Percentiles rank a stretch among this genome's conserved stretches.
These are phyloP conservation scores for Remorina albescens DNA, from an alignment of 2,797 vertebrate genomes.

Conservation along the genomic window DNA sequence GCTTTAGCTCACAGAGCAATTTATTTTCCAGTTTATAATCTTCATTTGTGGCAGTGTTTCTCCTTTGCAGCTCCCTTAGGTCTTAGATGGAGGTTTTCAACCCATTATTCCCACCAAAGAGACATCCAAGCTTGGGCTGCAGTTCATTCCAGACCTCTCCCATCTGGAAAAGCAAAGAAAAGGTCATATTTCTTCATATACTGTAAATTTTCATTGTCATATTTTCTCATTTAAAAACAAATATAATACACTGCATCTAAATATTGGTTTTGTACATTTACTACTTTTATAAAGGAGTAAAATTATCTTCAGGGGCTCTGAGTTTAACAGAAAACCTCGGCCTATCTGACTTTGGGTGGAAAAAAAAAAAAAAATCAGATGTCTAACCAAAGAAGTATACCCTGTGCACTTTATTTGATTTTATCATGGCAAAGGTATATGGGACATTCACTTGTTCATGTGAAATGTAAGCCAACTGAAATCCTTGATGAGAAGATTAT, in stretches of 20 bases:
- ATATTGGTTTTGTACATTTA: neutral
- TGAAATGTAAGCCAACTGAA: slow-evolving; percentile 28
- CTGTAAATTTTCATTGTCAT: neutral
- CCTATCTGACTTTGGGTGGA: neutral
- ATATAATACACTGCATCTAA: neutral
- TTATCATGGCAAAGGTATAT: neutral
- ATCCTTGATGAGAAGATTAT: slow-evolving; percentile 30
- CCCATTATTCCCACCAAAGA: slow-evolving; percentile 87
- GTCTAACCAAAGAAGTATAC: slow-evolving; percentile 2
- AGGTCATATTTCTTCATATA: neutral
- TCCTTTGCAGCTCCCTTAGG: slow-evolving; percentile 47
- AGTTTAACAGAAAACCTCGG: neutral
- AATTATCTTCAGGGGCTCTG: neutral
- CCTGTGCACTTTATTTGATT: slow-evolving; percentile 18
- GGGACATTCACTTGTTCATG: slow-evolving; percentile 9
- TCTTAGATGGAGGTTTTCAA: slow-evolving; percentile 79
- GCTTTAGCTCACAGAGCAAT: slow-evolving; percentile 43
- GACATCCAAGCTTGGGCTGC: slow-evolving; percentile 94
- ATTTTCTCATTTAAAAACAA: neutral
- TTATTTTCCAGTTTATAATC: slow-evolving; percentile 44
- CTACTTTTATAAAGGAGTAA: neutral
- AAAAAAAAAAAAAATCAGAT: slow-evolving; percentile 3
- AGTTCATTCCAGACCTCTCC: slow-evolving; percentile 95
- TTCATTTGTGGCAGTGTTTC: slow-evolving; percentile 36
- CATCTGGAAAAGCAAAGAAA: slow-evolving; percentile 86